Conservation (phyloP, 2,888 invertebrate genomes). For the Tiliacea aurago region DNA sequence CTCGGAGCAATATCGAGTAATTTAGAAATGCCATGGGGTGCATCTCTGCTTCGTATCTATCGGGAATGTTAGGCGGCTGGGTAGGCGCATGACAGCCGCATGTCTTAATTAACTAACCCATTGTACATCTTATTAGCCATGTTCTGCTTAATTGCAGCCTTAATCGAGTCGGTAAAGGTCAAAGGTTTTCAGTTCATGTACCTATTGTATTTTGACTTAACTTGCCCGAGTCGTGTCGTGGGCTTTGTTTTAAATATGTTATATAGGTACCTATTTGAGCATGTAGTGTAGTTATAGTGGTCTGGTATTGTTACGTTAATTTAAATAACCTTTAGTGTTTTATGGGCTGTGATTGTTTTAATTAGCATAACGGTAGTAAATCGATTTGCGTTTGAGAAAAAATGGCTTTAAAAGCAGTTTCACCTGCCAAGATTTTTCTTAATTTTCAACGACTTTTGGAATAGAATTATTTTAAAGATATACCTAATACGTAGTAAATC, state of each 20-base stretch:
- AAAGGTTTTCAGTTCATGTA: slow-evolving; percentile 81
- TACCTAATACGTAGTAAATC: not conserved
- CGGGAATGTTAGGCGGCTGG: slow-evolving; percentile 65
- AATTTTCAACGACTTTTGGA: too few species aligned
- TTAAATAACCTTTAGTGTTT: slow-evolving; percentile 24
- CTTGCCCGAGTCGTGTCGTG: slow-evolving; percentile 75
- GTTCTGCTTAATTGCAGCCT: slow-evolving; percentile 68
- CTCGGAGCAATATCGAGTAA: slow-evolving; percentile 42
- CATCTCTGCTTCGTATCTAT: slow-evolving; percentile 56
- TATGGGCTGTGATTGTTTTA: slow-evolving; percentile 15
- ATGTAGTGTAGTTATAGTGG: slow-evolving; percentile 18
- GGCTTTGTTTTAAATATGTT: slow-evolving; percentile 62
- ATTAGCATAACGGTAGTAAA: not conserved
- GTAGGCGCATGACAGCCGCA: slow-evolving; percentile 73
- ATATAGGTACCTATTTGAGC: slow-evolving; percentile 40
- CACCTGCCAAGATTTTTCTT: not conserved
- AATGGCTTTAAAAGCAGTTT: not conserved
- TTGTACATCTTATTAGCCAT: slow-evolving; percentile 76
- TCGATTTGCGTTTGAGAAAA: not conserved
- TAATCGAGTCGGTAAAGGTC: slow-evolving; percentile 74
- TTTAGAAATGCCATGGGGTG: slow-evolving; percentile 52
- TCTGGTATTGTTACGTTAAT: slow-evolving; percentile 4
- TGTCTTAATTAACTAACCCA: slow-evolving; percentile 85
- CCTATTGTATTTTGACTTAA: slow-evolving; percentile 75
- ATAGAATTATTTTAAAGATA: not conserved